Conservation (phyloP, 2,888 invertebrate genomes). For the Dascillus cervinus region DNA sequence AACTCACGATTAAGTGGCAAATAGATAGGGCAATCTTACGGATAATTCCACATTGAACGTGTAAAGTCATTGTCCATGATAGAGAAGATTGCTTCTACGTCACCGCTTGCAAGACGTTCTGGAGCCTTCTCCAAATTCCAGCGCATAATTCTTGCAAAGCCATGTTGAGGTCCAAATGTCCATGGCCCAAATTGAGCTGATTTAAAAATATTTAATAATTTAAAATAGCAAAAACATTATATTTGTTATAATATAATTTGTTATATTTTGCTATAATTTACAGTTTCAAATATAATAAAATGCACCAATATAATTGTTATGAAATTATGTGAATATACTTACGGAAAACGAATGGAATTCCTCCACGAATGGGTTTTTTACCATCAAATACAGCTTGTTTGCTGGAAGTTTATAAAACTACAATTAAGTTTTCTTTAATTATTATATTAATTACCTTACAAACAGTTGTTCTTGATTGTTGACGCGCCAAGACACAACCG, state of each 20-base stretch:
- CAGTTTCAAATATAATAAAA: too few species aligned
- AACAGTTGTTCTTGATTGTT: constrained; percentile 95
- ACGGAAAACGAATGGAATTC: constrained; percentile 96
- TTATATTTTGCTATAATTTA: too few species aligned
- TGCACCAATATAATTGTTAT: constrained; percentile 4
- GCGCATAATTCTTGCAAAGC: constrained; percentile 86
- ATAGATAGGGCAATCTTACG: constrained; percentile 53
- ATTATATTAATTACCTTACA: constrained; percentile 66
- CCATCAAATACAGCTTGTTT: constrained; percentile 95
- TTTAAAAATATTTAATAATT: constrained; percentile 1
- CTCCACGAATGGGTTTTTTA: constrained; percentile 91
- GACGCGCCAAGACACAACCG: constrained; percentile 93
- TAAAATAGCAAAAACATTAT: constrained; percentile 1
- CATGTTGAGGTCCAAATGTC: constrained; percentile 93
- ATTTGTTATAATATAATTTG: background rate
- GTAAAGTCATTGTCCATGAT: constrained; percentile 91
- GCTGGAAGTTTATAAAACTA: constrained; percentile 49
- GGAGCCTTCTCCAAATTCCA: constrained; percentile 89
- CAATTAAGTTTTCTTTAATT: background rate
- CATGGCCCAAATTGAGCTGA: constrained; percentile 93
- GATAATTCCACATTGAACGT: constrained; percentile 89
- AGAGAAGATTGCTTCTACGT: constrained; percentile 86
- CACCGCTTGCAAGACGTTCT: constrained; percentile 80
- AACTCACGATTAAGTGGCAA: too few species aligned
- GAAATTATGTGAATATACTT: too few species aligned